Conservation (phyloP, 2,113 vertebrate species). For the Emydura subglobosa region DNA sequence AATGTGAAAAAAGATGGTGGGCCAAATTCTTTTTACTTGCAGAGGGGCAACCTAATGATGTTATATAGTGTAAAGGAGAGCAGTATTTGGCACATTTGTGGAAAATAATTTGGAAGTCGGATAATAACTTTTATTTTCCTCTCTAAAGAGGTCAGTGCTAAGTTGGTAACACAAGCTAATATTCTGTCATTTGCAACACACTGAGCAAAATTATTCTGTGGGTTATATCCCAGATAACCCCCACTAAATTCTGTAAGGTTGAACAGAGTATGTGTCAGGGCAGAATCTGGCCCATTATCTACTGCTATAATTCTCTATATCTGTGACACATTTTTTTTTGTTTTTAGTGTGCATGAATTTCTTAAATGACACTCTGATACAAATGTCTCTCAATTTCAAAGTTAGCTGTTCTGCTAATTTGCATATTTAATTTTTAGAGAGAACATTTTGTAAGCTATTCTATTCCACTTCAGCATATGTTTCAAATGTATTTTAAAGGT, state of each 20-base stretch:
- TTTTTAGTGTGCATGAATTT: neutral
- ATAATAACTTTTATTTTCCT: neutral
- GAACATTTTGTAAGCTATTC: neutral
- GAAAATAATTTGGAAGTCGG: neutral
- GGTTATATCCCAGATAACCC: neutral
- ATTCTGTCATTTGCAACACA: neutral
- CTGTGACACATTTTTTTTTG: neutral
- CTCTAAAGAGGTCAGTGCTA: neutral
- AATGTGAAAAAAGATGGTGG: neutral
- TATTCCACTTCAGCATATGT: neutral
- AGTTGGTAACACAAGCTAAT: neutral
- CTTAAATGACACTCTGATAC: neutral
- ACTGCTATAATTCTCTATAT: neutral
- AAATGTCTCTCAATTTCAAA: neutral
- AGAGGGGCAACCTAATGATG: neutral
- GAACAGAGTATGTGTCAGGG: neutral
- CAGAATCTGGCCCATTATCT: neutral
- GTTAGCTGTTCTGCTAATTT: neutral
- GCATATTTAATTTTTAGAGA: neutral
- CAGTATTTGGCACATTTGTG: neutral
- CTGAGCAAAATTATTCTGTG: neutral
- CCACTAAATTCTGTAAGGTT: neutral
- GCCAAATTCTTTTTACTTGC: neutral
- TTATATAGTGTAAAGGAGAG: neutral
- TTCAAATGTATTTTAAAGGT: neutral